phyloP scores from a whole-genome alignment of 2,113 vertebrate genomes.

The Danio rerio region GRCz12tu NC_133191.1:21888501-21889000 shows the following conservation, averaged over 20 bases:
- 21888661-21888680: constrained; percentile 16
- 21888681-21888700: constrained; percentile 3
- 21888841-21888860: constrained; percentile 39
- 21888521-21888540: no score
- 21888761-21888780: constrained; percentile 38
- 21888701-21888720: constrained; percentile 1
- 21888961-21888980: constrained; percentile 45
- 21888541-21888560: not conserved
- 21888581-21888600: constrained; percentile 1
- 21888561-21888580: not conserved
- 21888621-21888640: not conserved
- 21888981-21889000: constrained; percentile 25
- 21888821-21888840: constrained; percentile 28
- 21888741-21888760: not conserved
- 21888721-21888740: not conserved
- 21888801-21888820: constrained; percentile 25
- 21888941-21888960: constrained; percentile 35
- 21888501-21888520: not conserved
- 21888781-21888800: constrained; percentile 24
- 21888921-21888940: constrained; percentile 50
- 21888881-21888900: constrained; percentile 46
- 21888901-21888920: constrained; percentile 52
- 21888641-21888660: constrained; percentile 3
- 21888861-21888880: constrained; percentile 18
- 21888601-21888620: not conserved